phyloP scores from a whole-genome alignment of 23 tunicate genomes.

The Ascidia mentula region DNA sequence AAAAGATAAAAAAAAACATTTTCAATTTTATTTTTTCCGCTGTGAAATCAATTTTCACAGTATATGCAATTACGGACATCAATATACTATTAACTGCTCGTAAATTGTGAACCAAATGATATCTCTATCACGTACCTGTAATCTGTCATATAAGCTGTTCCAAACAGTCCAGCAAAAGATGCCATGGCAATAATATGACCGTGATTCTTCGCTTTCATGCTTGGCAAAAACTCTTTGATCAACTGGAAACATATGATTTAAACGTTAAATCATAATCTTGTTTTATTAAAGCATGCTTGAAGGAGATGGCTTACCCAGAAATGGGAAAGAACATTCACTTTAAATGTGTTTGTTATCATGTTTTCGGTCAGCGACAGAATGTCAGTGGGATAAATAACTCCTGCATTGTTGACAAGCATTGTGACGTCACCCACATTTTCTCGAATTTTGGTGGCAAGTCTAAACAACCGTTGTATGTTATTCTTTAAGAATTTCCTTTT shows the following conservation, averaged over 20 bases:
- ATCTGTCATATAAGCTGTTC: conserved; percentile 38
- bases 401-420: conserved; percentile 75
- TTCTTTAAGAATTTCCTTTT: too few species aligned
- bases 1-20: too few species aligned
- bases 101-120: too few species aligned
- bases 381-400: conserved; percentile 42
- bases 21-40: too few species aligned
- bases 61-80: too few species aligned
- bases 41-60: too few species aligned
- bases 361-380: conserved; percentile 40
- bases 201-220: conserved; percentile 70
- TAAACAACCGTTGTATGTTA: neutral
- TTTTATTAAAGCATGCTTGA: neutral
- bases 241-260: conserved; percentile 46
- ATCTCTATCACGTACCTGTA: conserved; percentile 53
- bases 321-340: conserved; percentile 63
- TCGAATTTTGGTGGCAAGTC: conserved; percentile 38
- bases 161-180: conserved; percentile 34
- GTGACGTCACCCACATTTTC: conserved; percentile 74
- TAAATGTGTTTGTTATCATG: conserved; percentile 37
- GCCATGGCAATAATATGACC: conserved; percentile 71
- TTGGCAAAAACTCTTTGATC: conserved; percentile 68
- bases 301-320: conserved; percentile 40
- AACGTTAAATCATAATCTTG: neutral
- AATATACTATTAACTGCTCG: too few species aligned